phyloP scores from a whole-genome alignment of 2,113 vertebrate species.

The Apaloderma vittatum region DNA sequence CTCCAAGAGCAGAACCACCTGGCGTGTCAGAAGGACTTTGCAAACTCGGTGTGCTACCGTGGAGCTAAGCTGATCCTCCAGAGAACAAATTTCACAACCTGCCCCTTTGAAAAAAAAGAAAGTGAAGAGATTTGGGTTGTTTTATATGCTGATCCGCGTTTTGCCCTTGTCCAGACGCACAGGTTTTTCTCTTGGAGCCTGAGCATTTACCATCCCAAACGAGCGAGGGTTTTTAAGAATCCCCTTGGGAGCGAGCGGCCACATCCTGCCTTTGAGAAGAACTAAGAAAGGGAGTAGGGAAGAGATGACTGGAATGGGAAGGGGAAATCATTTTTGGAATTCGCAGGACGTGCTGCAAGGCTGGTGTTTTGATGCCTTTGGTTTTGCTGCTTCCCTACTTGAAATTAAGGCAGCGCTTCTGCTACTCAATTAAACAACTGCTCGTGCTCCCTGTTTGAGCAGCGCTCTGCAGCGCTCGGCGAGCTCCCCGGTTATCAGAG shows the following conservation, averaged over 20 bases:
- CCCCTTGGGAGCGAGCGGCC: rapidly evolving
- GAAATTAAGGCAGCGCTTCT: not conserved
- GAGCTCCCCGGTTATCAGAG: not conserved
- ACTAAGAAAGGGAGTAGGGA: not conserved
- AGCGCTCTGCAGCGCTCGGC: rapidly evolving
- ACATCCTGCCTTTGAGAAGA: not conserved
- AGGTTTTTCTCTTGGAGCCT: not conserved
- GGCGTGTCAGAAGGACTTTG: not conserved
- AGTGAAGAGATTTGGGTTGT: not conserved
- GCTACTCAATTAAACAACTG: not conserved
- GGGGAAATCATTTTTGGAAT: not conserved
- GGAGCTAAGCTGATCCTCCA: not conserved
- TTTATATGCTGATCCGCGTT: rapidly evolving
- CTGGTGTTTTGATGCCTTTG: not conserved
- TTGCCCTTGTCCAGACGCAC: not conserved
- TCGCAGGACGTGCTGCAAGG: not conserved
- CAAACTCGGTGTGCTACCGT: not conserved
- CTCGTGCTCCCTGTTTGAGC: not conserved
- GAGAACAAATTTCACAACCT: not conserved
- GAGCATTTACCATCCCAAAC: not conserved
- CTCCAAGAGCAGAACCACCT: not conserved
- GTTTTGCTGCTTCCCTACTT: not conserved
- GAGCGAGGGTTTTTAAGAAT: not conserved
- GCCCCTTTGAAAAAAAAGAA: not conserved
- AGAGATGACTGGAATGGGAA: not conserved